phyloP scores from a whole-genome alignment of 2,888 invertebrate species.

The Autographa gamma region DNA sequence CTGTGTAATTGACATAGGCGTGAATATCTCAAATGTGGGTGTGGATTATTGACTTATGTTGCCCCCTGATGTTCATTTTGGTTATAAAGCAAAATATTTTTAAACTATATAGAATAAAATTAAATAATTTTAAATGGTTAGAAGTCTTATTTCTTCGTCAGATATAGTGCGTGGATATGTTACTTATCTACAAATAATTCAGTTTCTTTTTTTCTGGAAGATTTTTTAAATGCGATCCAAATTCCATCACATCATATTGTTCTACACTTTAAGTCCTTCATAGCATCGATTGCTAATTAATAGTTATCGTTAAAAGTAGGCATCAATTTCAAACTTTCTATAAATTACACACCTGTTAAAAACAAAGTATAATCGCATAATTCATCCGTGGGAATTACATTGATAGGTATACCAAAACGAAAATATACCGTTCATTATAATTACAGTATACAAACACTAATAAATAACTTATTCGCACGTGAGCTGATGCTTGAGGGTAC shows the following conservation, averaged over 20 bases:
- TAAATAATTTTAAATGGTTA: no score
- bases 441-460: slow-evolving; percentile 46
- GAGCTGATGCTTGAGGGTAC: slow-evolving; percentile 56
- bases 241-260: no score
- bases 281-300: no score
- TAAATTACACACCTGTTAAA: not conserved
- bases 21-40: slow-evolving; percentile 23
- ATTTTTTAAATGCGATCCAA: no score
- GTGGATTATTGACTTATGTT: slow-evolving; percentile 10
- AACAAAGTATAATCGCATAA: not conserved
- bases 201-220: no score
- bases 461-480: slow-evolving; percentile 53
- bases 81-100: not conserved
- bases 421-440: slow-evolving; percentile 9
- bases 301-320: not conserved
- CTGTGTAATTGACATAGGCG: slow-evolving; percentile 36
- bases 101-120: no score
- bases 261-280: no score
- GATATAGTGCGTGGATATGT: no score
- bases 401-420: not conserved
- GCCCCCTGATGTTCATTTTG: not conserved
- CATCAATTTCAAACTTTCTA: not conserved
- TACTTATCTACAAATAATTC: no score
- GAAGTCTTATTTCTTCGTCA: no score
- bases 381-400: not conserved